Conservation (phyloP, 1,140 invertebrate species). For the Temnothorax curvispinosus region DNA sequence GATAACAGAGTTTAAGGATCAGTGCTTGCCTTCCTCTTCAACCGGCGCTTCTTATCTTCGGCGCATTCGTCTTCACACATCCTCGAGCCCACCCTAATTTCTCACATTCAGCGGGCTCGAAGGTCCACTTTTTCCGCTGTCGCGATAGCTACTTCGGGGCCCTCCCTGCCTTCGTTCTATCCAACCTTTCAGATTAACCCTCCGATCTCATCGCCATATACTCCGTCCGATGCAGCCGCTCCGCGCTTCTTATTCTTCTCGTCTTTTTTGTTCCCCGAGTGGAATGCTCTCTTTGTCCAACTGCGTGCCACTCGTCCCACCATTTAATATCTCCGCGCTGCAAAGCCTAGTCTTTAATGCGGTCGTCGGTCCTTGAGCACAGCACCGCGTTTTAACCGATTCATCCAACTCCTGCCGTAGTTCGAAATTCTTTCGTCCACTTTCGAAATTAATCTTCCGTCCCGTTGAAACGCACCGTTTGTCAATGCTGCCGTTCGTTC, state of each 20-base stretch:
- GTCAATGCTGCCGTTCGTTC: not conserved
- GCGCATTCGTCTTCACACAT: slow-evolving; percentile 50
- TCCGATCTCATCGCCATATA: slow-evolving; percentile 40
- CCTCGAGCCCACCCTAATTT: slow-evolving; percentile 30
- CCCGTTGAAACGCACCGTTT: not conserved
- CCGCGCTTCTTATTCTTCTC: slow-evolving; percentile 42
- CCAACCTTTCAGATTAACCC: slow-evolving; percentile 52
- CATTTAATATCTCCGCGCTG: slow-evolving; percentile 17
- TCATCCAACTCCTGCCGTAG: not conserved
- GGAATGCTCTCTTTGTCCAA: slow-evolving; percentile 18
- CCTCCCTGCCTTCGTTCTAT: not conserved
- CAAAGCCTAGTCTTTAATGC: slow-evolving; percentile 17
- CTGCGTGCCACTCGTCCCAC: not conserved
- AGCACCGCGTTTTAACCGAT: not conserved
- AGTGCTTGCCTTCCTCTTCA: slow-evolving; percentile 7
- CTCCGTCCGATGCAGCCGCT: slow-evolving; percentile 41
- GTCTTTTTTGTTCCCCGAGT: not conserved
- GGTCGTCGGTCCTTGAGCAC: not conserved
- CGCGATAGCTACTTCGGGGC: slow-evolving; percentile 43
- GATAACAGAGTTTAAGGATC: slow-evolving; percentile 51
- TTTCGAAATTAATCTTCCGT: slow-evolving; percentile 37
- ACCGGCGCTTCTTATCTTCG: slow-evolving; percentile 29
- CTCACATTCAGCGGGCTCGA: slow-evolving; percentile 20
- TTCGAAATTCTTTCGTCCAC: slow-evolving; percentile 4
- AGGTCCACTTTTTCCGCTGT: slow-evolving; percentile 51